These are phyloP conservation scores for Ectemnius continuus DNA, from an alignment of 2,888 invertebrate species.

Conservation along the genomic window DNA sequence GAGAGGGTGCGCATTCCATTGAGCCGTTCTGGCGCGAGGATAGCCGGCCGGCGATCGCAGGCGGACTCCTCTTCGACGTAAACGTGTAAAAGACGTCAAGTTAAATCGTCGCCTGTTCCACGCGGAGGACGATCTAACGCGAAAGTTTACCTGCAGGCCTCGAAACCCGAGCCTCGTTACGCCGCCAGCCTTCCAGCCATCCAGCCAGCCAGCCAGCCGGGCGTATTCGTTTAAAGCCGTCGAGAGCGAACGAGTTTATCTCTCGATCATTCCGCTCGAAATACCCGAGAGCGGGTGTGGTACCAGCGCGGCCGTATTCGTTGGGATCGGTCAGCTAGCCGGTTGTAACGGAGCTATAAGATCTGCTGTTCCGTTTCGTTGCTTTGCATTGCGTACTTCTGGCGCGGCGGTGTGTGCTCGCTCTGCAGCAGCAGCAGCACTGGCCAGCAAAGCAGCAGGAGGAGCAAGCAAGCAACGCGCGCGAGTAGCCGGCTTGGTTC, in stretches of 20 bases:
- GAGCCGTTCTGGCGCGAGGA: background rate
- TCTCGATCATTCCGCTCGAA: constrained; percentile 65
- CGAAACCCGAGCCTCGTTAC: constrained; percentile 50
- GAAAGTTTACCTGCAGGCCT: constrained; percentile 44
- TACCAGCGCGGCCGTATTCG: constrained; percentile 58
- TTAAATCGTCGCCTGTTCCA: constrained; percentile 32
- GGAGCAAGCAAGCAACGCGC: too few relatives aligned
- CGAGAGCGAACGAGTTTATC: constrained; percentile 56
- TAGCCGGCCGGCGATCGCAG: background rate
- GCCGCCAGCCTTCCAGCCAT: background rate
- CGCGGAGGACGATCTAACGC: constrained; percentile 37
- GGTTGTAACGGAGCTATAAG: constrained; percentile 65
- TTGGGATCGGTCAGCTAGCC: constrained; percentile 64
- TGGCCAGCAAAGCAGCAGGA: background rate
- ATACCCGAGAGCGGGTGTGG: constrained; percentile 64
- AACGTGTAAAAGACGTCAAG: constrained; percentile 18
- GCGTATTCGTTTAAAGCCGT: constrained; percentile 45
- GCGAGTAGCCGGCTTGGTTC: background rate
- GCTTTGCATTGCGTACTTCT: constrained; percentile 60
- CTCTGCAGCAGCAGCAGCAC: too few relatives aligned
- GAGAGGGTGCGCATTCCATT: background rate
- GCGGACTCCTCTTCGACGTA: background rate
- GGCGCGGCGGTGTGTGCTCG: constrained; percentile 20
- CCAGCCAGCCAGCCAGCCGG: constrained; percentile 6
- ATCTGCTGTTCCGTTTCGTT: constrained; percentile 64